Evolutionary conservation across 2,797 vertebrate species (phyloP).

Genomic region (Tangara arthus): DNA sequence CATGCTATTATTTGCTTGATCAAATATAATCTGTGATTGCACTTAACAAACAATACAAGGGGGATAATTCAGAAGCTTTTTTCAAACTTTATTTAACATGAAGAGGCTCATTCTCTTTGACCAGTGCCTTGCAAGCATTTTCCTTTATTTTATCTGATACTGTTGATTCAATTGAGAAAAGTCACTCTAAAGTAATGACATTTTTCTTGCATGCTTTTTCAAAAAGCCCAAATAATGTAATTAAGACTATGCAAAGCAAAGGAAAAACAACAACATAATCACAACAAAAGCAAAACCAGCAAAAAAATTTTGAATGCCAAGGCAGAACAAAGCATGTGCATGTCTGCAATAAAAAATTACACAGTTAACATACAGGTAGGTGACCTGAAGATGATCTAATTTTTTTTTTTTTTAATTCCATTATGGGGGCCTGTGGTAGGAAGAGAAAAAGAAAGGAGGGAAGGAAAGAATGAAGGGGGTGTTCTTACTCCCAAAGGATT

Average conservation of each 20-base stretch:
- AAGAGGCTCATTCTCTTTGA: constrained; percentile 27
- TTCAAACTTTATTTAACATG: constrained; percentile 41
- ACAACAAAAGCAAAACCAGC: background rate
- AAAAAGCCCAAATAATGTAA: constrained; percentile 39
- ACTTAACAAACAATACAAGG: constrained; percentile 13
- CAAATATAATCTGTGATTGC: constrained; percentile 18
- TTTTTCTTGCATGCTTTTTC: constrained; percentile 55
- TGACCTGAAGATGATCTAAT: constrained; percentile 56
- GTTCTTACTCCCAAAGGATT: background rate
- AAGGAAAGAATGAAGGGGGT: background rate
- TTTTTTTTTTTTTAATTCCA: background rate
- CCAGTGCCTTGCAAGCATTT: constrained; percentile 56
- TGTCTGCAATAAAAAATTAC: constrained; percentile 49
- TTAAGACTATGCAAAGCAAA: constrained; percentile 63
- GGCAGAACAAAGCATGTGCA: constrained; percentile 21
- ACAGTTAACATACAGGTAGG: constrained; percentile 44
- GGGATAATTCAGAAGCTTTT: constrained; percentile 26
- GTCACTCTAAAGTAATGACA: constrained; percentile 47
- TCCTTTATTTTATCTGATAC: constrained; percentile 57
- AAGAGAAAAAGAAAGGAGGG: background rate
- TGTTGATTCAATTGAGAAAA: constrained; percentile 70
- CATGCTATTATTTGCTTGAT: background rate
- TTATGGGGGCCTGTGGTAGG: background rate
- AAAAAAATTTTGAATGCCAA: constrained; percentile 3
- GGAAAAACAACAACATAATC: background rate